Percentiles rank a stretch among this genome's conserved stretches.
These are phyloP conservation scores for Eumacrocentrus americanus DNA, from an alignment of 2,888 invertebrate species.

Conservation along the genomic window DNA sequence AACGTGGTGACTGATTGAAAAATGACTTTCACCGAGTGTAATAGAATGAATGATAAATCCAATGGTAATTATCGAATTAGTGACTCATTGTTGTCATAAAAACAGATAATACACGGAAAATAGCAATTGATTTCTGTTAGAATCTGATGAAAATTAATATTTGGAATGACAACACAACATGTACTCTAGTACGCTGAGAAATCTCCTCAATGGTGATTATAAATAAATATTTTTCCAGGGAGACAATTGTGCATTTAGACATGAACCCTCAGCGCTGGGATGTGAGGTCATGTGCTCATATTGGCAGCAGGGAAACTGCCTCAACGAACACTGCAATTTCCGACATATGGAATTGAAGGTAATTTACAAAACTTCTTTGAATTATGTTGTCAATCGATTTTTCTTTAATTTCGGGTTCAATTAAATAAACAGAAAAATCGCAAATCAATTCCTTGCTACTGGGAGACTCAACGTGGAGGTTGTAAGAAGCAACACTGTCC, in stretches of 20 bases:
- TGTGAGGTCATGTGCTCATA: conserved; percentile 81
- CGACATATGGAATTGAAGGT: conserved; percentile 87
- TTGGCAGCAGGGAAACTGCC: conserved; percentile 84
- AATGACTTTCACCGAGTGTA: too few species aligned
- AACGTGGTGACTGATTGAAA: too few species aligned
- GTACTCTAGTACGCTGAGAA: too few species aligned
- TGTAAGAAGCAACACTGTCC: conserved; percentile 86
- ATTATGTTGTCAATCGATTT: conserved; percentile 16
- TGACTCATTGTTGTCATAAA: too few species aligned
- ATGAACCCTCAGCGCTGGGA: conserved; percentile 82
- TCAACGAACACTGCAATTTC: conserved; percentile 77
- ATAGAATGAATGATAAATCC: too few species aligned
- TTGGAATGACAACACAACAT: too few species aligned
- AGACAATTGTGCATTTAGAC: conserved; percentile 80
- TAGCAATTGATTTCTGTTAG: too few species aligned
- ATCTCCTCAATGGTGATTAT: too few species aligned
- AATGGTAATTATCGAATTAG: too few species aligned
- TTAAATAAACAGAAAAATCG: conserved; percentile 83
- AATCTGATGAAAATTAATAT: too few species aligned
- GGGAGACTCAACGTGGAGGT: conserved; percentile 85
- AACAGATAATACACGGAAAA: too few species aligned
- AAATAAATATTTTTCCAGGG: conserved; percentile 72
- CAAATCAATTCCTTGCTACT: conserved; percentile 83
- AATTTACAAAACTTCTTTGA: conserved; percentile 43
- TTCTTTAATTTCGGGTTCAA: conserved; percentile 10